Conservation (phyloP, 1,140 invertebrate species). For the Ceratina australensis region DNA sequence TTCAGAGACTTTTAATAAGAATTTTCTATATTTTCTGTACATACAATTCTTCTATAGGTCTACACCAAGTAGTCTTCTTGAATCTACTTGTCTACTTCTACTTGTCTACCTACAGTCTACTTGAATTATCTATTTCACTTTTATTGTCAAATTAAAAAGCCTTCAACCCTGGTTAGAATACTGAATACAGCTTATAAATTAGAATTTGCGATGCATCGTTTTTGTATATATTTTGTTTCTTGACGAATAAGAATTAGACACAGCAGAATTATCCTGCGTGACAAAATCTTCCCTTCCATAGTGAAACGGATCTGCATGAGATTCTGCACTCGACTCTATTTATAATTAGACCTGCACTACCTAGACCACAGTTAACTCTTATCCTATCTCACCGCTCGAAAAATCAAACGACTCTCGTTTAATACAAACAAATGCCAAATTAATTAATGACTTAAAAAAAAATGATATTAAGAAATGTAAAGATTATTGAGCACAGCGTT, state of each 20-base stretch:
- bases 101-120: no score
- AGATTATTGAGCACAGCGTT: no score
- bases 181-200: neutral
- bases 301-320: conserved; percentile 22
- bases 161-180: neutral
- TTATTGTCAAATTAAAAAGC: no score
- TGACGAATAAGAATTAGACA: neutral
- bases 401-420: no score
- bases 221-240: neutral
- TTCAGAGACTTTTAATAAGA: neutral
- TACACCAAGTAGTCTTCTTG: no score
- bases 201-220: conserved; percentile 8
- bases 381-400: neutral
- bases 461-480: no score
- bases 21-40: no score
- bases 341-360: neutral
- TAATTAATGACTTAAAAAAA: no score
- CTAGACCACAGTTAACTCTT: neutral
- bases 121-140: no score
- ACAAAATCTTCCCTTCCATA: neutral
- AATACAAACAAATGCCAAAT: no score
- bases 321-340: neutral
- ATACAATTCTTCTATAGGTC: no score
- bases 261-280: neutral
- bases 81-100: no score